Evolutionary conservation across 2,888 invertebrate genomes (phyloP).

Genomic region (Brachycybe producta): DNA sequence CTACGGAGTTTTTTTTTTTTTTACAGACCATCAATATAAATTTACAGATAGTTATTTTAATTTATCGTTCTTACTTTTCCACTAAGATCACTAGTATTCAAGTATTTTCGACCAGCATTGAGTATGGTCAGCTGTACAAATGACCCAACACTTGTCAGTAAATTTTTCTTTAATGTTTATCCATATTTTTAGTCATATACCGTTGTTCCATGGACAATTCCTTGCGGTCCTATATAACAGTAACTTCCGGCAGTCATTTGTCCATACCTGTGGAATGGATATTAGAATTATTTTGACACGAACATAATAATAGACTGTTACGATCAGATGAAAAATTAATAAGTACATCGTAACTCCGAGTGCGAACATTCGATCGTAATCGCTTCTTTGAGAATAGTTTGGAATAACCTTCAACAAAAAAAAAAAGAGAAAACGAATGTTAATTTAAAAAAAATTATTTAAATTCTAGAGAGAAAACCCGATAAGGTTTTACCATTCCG

Average conservation of each 20-base stretch:
- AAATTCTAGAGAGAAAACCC: too few relatives aligned
- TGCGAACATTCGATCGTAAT: conserved; percentile 46
- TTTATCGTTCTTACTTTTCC: conserved; percentile 36
- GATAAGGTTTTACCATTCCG: conserved; percentile 41
- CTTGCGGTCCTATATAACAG: conserved; percentile 51
- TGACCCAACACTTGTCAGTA: conserved; percentile 3
- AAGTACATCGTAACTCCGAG: conserved; percentile 44
- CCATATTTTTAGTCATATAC: conserved; percentile 30
- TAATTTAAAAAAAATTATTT: conserved; percentile 3
- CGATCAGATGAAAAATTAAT: neutral
- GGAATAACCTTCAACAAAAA: conserved; percentile 40
- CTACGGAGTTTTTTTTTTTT: too few relatives aligned
- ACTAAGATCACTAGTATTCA: conserved; percentile 36
- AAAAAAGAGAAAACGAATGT: neutral
- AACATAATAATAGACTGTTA: conserved; percentile 9
- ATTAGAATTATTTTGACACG: neutral
- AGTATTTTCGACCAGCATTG: conserved; percentile 45
- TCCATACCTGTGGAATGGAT: conserved; percentile 37
- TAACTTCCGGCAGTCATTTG: conserved; percentile 52
- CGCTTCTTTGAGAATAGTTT: conserved; percentile 41
- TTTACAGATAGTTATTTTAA: too few relatives aligned
- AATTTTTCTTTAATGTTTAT: neutral
- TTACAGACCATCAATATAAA: conserved; percentile 6
- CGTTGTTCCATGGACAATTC: conserved; percentile 50
- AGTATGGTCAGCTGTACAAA: conserved; percentile 42